Evolutionary conservation across 2,797 vertebrate genomes (phyloP).

Genomic region (Fratercula arctica): DNA sequence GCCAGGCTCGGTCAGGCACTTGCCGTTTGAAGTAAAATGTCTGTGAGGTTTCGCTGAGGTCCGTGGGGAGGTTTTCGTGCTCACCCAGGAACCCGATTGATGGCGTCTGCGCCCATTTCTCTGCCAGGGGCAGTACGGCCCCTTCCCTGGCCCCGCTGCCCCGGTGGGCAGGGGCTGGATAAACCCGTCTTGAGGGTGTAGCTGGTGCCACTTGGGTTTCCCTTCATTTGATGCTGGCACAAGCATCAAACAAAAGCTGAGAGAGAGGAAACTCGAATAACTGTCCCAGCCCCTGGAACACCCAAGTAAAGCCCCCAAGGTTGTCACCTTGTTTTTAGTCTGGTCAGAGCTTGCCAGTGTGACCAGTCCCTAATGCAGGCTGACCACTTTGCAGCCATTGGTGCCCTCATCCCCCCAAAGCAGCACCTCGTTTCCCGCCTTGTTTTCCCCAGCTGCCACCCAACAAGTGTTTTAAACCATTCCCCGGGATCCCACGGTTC

Average conservation of each 20-base stretch:
- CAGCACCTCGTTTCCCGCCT: not conserved
- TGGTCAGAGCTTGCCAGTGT: not conserved
- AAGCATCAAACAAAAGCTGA: not conserved
- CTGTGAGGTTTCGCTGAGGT: fast-evolving
- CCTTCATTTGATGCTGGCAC: not conserved
- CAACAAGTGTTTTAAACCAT: not conserved
- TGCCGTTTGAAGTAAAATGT: too few species aligned
- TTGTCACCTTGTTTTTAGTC: not conserved
- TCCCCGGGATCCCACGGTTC: not conserved
- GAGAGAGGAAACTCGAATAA: not conserved
- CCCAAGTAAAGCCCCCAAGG: not conserved
- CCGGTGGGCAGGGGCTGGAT: fast-evolving
- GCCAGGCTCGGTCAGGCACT: not conserved
- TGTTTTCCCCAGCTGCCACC: not conserved
- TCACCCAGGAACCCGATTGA: fast-evolving
- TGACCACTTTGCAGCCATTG: fast-evolving
- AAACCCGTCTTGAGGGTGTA: not conserved
- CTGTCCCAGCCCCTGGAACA: not conserved
- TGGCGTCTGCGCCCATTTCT: fast-evolving
- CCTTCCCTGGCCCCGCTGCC: not conserved
- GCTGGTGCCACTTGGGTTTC: not conserved
- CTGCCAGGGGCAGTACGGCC: not conserved
- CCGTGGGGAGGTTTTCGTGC: fast-evolving
- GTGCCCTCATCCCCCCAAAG: not conserved
- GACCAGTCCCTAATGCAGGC: not conserved